Evolutionary conservation across 1,140 invertebrate genomes (phyloP), one percentile per base, ranked within the genome.

Genomic region (Pomacea maculata): DNA sequence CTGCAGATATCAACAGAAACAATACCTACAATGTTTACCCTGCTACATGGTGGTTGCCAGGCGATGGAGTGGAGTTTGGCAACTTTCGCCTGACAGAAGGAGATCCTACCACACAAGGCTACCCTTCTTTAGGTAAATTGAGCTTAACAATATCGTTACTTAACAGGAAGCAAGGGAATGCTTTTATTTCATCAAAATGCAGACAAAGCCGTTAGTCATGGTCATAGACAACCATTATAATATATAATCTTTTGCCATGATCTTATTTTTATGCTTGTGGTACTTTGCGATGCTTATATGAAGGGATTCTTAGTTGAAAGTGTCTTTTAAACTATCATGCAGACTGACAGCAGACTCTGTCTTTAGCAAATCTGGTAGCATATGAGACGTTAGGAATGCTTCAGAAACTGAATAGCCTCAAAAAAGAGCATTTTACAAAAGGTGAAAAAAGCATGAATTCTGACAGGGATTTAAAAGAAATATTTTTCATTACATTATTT

Each of bases 1-100:
- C 93, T 0, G 83, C 84, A 34, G 91, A 93, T 80, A 92, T 90
- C 83, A 89, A 89, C 29, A 77, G 78, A 11, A 72, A 63, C 76
- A 65, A 55, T 52, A 78, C 77, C 19, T 78, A 78, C 79, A n/a
- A 78, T 79, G 80, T 34, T 10, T 94, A 92, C 86, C 93, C 93
- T 11, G 85, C 91, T 67, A 83, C 90, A 9, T 88, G 90, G 79
- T 93, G 90, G 87, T 83, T 93, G 19, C 93, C 93, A 21, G 85
- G 86, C 2, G 87, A 90, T 79, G 92, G 89, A 17, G 88, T 92
- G n/a, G 88, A 91, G 83, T 83, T 87, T 78, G 91, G 88, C 74
- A 90, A 85, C 78, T 85, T 88, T 25, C 79, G 89, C 19, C 77
- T 90, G 12, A 70, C 57, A 6, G 77, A 88, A 70, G 92, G 92